Evolutionary conservation across 2,113 vertebrate genomes (phyloP).

Genomic region (Machaerirhynchus nigripectus): DNA sequence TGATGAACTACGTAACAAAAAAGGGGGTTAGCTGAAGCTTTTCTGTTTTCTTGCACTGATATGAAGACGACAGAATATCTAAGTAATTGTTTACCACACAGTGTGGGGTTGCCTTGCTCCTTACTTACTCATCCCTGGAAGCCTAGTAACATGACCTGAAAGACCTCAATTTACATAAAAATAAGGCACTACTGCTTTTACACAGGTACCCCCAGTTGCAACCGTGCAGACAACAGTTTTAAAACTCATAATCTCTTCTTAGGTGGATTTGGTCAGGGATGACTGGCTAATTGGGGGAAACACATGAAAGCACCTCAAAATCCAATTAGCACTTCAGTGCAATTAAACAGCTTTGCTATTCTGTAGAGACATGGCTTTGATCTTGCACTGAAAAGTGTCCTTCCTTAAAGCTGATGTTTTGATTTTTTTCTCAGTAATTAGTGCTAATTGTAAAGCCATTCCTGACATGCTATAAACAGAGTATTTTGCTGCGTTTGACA

Average conservation of each 20-base stretch:
- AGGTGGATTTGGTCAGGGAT: slow-evolving; percentile 75
- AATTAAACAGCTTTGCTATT: slow-evolving; percentile 82
- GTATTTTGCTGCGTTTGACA: slow-evolving; percentile 77
- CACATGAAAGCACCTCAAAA: slow-evolving; percentile 82
- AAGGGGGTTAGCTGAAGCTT: neutral
- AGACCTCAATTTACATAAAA: slow-evolving; percentile 71
- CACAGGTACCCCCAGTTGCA: slow-evolving; percentile 65
- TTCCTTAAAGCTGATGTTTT: slow-evolving; percentile 78
- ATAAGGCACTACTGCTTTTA: slow-evolving; percentile 60
- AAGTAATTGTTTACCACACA: slow-evolving; percentile 41
- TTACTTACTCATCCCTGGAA: slow-evolving; percentile 41
- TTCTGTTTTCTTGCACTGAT: slow-evolving; percentile 4
- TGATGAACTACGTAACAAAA: slow-evolving; percentile 1
- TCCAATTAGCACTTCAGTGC: slow-evolving; percentile 84
- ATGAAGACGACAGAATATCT: slow-evolving; percentile 4
- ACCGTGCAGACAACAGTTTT: slow-evolving; percentile 66
- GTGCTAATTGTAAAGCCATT: slow-evolving; percentile 79
- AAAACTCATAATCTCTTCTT: slow-evolving; percentile 75
- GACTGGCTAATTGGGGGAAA: slow-evolving; percentile 78
- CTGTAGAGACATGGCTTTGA: slow-evolving; percentile 79
- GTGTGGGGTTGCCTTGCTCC: slow-evolving; percentile 16
- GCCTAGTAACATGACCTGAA: slow-evolving; percentile 52
- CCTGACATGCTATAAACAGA: slow-evolving; percentile 74
- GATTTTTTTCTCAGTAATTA: slow-evolving; percentile 79
- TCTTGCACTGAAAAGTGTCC: slow-evolving; percentile 78